Base-by-base conservation (phyloP, 2,888 invertebrate genomes). In the Amphipyra berbera region DNA sequence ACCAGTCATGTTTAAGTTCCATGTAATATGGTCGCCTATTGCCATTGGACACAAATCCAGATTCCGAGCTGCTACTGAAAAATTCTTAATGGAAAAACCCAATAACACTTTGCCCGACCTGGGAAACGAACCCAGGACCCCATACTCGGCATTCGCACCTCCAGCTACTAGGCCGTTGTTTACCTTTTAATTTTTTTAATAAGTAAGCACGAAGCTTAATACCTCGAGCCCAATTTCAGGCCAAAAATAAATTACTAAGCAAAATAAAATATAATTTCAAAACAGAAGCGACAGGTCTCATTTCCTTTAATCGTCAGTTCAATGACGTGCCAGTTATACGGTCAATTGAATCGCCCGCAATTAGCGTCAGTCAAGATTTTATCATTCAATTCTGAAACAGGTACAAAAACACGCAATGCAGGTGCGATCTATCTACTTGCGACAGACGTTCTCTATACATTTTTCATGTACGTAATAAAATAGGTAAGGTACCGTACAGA, bases 401-500 rank as follows among this genome's bases (percentile, higher is more conserved):
- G 14, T 15, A 46, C 46, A 65, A 75, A 73, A 73, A 78, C 79
- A 81, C 80, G 84, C 84, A 82, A 79, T 85, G 83, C 84, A 82
- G 85, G 73, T 75, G 38, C 66, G 55, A 73, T 78, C 53, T 70
- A 73, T 78, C 68, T 76, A 73, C 69, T 66, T 61, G 68, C 64
- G 68, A 76, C 79, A 78, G 78, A 79, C 79, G 76, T 65, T 60
- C 61, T 63, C 56, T 66, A 73, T 84, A 81, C 77, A 85, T 78
- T 79, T 76, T 83, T 84, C 79, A 84, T 78, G 75, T 64, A 52
- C 41, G 72, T 69, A 77, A 85, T 85, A 85, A 84, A 85, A 78
- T 61, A 62, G 54, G 59, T 62, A 53, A 59, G 47, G 48, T n/a
- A 0, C 9, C 3, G 46, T 7, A 0, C 40, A 55, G 50, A 68